Evolutionary conservation across 2,888 invertebrate species (phyloP), one percentile per base, ranked within the genome.

Genomic region (Conops quadrifasciatus): DNA sequence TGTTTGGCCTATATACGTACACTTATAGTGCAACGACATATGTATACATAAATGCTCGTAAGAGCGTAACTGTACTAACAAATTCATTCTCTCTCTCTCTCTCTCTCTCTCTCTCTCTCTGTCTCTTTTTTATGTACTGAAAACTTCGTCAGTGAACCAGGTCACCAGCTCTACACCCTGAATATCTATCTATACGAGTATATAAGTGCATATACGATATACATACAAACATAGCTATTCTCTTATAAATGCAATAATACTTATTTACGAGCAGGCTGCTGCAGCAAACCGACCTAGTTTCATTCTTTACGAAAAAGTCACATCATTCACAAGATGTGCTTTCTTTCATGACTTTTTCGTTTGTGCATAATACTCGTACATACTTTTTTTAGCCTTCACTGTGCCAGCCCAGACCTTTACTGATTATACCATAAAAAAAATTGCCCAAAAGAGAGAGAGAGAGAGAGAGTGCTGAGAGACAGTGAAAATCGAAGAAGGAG

Each of bases 401-500:
- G 19, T 36, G 36, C 66, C 56, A 66, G 66, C 66, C 66, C 66
- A 66, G 66, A 66, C 66, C 66, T 66, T 56, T 53, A 53, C 53
- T 56, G 51, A 56, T 66, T 36, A 56, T 19, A 36, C 4, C 9
- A 36, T 15, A 15, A 58, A 58, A 28, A 24, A 26, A 58, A 28
- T 7, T 36, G 9, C 36, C 4, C 9, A 36, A 36, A 36, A 36
- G 36, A 36, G 36, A 7, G 5, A 36, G 36, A 36, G 36, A 36
- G 36, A 36, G 36, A 36, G 4, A 36, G 36, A 36, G 36, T n/a
- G n/a, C n/a, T n/a, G 36, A 7, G 5, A 36, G 36, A 36, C 5
- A 36, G 36, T 7, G 36, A 36, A 7, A 36, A 9, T 7, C 5
- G 36, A 9, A 36, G 36, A 36, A 36, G 9, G 36, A 36, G 9